Conservation (phyloP, 2,797 vertebrate genomes). For the Brachymystax lenok region DNA sequence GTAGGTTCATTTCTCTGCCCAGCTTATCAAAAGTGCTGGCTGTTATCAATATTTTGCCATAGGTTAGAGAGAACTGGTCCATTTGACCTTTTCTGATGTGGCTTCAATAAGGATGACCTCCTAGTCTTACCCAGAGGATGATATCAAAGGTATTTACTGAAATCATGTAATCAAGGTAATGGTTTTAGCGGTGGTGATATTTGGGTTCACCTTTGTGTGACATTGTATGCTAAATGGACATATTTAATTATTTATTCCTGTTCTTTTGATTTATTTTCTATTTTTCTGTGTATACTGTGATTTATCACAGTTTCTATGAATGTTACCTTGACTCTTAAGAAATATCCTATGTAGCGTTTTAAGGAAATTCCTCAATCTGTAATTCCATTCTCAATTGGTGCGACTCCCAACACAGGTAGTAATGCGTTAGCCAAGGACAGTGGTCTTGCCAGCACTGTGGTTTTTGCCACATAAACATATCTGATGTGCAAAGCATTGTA, state of each 20-base stretch:
- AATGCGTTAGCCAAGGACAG: constrained; percentile 32
- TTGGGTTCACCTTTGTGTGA: constrained; percentile 36
- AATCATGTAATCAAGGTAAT: constrained; percentile 55
- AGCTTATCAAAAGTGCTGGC: constrained; percentile 44
- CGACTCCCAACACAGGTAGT: constrained; percentile 35
- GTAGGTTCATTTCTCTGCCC: constrained; percentile 37
- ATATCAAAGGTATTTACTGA: constrained; percentile 50
- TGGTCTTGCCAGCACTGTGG: constrained; percentile 54
- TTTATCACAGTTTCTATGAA: constrained; percentile 52
- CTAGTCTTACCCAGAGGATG: constrained; percentile 55
- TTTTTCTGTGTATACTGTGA: constrained; percentile 63
- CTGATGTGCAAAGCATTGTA: constrained; percentile 54
- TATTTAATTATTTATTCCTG: constrained; percentile 69
- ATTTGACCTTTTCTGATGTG: constrained; percentile 32
- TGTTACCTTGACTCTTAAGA: constrained; percentile 46
- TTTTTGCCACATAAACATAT: constrained; percentile 49
- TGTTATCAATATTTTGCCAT: constrained; percentile 47
- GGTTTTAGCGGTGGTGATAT: constrained; percentile 58
- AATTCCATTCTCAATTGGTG: constrained; percentile 34
- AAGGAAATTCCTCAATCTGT: constrained; percentile 39
- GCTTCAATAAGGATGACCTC: constrained; percentile 50
- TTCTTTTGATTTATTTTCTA: constrained; percentile 23
- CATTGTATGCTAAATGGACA: constrained; percentile 61
- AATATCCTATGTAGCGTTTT: constrained; percentile 61
- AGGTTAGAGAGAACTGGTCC: constrained; percentile 39